Conservation (phyloP, 1,140 invertebrate genomes). For the Drosophila orena region DNA sequence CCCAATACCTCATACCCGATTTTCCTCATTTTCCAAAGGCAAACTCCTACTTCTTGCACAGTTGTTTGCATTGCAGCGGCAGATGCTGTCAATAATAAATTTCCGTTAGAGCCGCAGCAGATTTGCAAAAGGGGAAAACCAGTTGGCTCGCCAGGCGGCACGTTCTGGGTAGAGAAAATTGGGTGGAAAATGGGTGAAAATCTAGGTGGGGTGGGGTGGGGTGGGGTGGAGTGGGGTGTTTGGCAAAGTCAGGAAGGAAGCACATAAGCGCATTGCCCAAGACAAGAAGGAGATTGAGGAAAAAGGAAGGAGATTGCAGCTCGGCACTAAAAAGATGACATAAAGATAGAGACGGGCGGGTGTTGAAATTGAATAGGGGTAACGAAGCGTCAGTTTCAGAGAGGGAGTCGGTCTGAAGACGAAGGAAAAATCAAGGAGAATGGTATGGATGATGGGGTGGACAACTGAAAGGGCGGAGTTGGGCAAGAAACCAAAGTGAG, state of each 20-base stretch:
- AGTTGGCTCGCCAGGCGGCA: constrained; percentile 52
- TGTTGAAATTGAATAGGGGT: constrained; percentile 78
- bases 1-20: not conserved
- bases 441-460: too few relatives aligned
- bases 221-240: too few relatives aligned
- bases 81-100: constrained; percentile 84
- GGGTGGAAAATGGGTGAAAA: constrained; percentile 11
- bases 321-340: constrained; percentile 75
- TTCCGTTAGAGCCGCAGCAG: constrained; percentile 82
- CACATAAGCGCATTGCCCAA: constrained; percentile 76
- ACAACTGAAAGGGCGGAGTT: not conserved
- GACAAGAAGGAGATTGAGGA: constrained; percentile 36
- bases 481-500: not conserved
- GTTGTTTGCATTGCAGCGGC: constrained; percentile 81
- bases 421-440: not conserved
- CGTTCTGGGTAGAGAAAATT: constrained; percentile 18
- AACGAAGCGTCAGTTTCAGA: constrained; percentile 35
- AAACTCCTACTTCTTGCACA: constrained; percentile 44
- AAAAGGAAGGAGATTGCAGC: constrained; percentile 55
- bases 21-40: constrained; percentile 31
- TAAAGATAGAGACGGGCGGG: constrained; percentile 72
- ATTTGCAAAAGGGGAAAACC: constrained; percentile 60
- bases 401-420: not conserved
- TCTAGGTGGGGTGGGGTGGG: not conserved
- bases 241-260: constrained; percentile 61